Conservation (phyloP, 2,113 vertebrate genomes). For the Aphyosemion australe region DNA sequence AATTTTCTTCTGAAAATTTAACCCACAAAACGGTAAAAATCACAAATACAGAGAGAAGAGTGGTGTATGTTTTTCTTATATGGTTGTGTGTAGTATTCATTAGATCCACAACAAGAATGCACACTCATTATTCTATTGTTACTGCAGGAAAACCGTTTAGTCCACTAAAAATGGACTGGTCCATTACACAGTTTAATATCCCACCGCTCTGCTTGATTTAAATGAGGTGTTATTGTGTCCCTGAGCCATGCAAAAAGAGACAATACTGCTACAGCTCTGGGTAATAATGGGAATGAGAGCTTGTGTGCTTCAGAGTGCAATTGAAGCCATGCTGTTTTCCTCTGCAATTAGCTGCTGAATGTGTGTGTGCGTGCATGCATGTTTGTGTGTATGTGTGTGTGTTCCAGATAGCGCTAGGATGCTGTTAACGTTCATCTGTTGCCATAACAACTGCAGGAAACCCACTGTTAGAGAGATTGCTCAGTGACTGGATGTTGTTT, state of each 20-base stretch:
- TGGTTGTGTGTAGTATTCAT: no score
- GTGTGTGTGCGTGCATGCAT: not conserved
- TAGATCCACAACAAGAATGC: not conserved
- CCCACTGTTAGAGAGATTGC: slow-evolving; percentile 16
- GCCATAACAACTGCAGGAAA: slow-evolving; percentile 55
- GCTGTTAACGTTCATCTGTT: slow-evolving; percentile 57
- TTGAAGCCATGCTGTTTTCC: slow-evolving; percentile 9
- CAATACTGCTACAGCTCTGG: slow-evolving; percentile 5
- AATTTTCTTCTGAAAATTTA: slow-evolving; percentile 9
- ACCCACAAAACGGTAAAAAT: not conserved
- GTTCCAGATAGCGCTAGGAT: slow-evolving; percentile 29
- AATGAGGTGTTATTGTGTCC: slow-evolving; percentile 45
- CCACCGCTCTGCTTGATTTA: slow-evolving; percentile 25
- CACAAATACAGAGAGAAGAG: no score
- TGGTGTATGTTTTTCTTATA: no score
- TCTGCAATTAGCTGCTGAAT: slow-evolving; percentile 46
- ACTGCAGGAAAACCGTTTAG: not conserved
- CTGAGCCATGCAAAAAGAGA: slow-evolving; percentile 51
- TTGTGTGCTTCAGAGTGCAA: not conserved
- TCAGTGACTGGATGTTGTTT: slow-evolving; percentile 22
- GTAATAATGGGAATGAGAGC: slow-evolving; percentile 26
- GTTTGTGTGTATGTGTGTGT: slow-evolving; percentile 21
- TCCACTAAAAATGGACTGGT: slow-evolving; percentile 20
- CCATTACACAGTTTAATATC: slow-evolving; percentile 41
- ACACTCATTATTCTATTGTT: not conserved